phyloP scores from a whole-genome alignment of 2,888 invertebrate genomes.

The Agrenia bidenticulata region DNA sequence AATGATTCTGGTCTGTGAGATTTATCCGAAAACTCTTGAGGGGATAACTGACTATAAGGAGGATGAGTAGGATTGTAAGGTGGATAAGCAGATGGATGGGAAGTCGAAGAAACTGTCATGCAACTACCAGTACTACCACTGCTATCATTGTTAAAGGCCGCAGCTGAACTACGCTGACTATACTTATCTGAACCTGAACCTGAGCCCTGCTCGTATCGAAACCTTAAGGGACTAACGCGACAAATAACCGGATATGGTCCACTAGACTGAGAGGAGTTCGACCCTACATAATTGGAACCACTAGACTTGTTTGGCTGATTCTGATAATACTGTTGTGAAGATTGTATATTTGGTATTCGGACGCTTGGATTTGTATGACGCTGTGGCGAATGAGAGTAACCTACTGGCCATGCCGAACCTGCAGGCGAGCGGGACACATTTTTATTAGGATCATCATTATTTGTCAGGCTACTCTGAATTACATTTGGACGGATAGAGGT shows the following conservation, averaged over 20 bases:
- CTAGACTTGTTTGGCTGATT: background rate
- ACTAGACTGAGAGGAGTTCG: background rate
- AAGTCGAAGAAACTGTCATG: background rate
- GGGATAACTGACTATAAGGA: conserved; percentile 9
- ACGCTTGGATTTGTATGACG: background rate
- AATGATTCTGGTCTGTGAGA: conserved; percentile 24
- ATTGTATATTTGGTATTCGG: background rate
- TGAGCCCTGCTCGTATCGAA: conserved; percentile 6
- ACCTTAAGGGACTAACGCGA: conserved; percentile 22
- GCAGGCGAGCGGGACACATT: background rate
- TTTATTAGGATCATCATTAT: conserved; percentile 1
- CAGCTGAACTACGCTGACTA: background rate
- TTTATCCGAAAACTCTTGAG: conserved; percentile 13
- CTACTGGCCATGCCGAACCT: background rate
- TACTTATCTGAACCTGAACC: background rate
- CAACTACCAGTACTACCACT: conserved; percentile 20
- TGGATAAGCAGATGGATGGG: background rate
- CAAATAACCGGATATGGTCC: conserved; percentile 23
- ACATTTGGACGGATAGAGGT: conserved; percentile 29
- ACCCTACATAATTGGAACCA: background rate
- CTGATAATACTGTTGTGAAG: conserved; percentile 1
- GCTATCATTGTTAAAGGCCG: conserved; percentile 1
- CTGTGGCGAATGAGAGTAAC: background rate
- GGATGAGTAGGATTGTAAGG: conserved; percentile 5
- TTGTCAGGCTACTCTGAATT: conserved; percentile 11